These are phyloP conservation scores for Lytechinus variegatus DNA, from an alignment of 35 echinoderm and acorn worm genomes.

Conservation along the genomic window DNA sequence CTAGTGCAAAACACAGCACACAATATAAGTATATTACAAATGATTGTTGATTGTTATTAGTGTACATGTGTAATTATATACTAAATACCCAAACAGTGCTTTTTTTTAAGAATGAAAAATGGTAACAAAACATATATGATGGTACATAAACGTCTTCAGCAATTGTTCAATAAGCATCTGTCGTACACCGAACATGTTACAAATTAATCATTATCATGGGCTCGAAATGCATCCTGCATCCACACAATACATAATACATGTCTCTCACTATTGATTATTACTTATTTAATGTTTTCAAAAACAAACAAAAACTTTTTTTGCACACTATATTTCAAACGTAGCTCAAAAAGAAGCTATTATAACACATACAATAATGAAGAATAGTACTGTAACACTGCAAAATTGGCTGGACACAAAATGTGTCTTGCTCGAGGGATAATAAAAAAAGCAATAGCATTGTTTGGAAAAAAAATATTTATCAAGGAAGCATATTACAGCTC, in stretches of 20 bases:
- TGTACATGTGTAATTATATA: not conserved
- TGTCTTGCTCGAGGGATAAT: not conserved
- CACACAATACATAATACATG: not conserved
- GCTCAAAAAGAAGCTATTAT: constrained; percentile 22
- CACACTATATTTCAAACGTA: constrained; percentile 55
- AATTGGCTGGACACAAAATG: not conserved
- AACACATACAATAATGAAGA: constrained; percentile 18
- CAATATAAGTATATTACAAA: constrained; percentile 21
- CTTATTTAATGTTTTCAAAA: not conserved
- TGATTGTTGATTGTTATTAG: not conserved
- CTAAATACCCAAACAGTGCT: not conserved
- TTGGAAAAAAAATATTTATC: not conserved
- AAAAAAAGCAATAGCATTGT: constrained; percentile 47
- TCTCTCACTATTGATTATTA: not conserved
- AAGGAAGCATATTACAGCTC: constrained; percentile 42
- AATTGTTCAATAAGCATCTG: not conserved
- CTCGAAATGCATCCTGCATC: not conserved
- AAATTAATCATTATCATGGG: not conserved
- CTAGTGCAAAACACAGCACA: constrained; percentile 17
- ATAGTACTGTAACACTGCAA: constrained; percentile 57
- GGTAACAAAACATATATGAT: not conserved
- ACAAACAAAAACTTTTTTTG: constrained; percentile 25
- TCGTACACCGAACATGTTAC: not conserved
- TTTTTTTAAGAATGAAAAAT: not conserved
- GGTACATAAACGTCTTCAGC: not conserved